Conservation (phyloP, 1,140 invertebrate genomes). For the Musca vetustissima region DNA sequence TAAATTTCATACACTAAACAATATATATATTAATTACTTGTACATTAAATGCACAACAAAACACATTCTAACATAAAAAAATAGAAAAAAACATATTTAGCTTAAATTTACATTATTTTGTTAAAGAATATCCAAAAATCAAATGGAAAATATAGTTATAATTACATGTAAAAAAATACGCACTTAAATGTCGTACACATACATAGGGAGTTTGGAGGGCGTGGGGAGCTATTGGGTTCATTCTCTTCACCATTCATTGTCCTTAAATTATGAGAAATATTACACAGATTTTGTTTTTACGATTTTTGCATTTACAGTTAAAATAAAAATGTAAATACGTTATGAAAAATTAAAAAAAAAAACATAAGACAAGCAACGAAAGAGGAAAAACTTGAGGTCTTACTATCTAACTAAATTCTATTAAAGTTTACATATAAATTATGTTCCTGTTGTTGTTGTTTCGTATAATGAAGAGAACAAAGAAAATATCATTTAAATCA, state of each 20-base stretch:
- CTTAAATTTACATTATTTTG: constrained; percentile 1
- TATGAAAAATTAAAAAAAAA: too few relatives aligned
- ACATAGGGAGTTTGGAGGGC: background rate
- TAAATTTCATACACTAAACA: too few relatives aligned
- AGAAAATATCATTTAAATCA: background rate
- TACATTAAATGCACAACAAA: constrained; percentile 21
- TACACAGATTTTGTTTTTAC: constrained; percentile 1
- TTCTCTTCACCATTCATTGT: background rate
- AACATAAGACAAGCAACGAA: too few relatives aligned
- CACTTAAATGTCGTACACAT: background rate
- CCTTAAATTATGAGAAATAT: constrained; percentile 19
- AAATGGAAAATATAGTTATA: constrained; percentile 6
- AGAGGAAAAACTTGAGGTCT: too few relatives aligned
- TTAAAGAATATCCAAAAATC: background rate
- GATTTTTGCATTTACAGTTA: background rate
- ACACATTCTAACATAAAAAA: background rate
- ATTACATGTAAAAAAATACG: constrained; percentile 5
- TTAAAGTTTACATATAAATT: background rate
- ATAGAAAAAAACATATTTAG: background rate
- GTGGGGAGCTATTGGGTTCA: too few relatives aligned
- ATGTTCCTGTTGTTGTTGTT: too few relatives aligned
- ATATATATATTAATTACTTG: background rate
- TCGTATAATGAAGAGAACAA: background rate
- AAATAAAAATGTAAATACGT: too few relatives aligned
- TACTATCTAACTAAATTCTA: too few relatives aligned